Base-by-base conservation (phyloP, 92 coral and sea anemone species). In the Umimayanthus chanpuru region DNA sequence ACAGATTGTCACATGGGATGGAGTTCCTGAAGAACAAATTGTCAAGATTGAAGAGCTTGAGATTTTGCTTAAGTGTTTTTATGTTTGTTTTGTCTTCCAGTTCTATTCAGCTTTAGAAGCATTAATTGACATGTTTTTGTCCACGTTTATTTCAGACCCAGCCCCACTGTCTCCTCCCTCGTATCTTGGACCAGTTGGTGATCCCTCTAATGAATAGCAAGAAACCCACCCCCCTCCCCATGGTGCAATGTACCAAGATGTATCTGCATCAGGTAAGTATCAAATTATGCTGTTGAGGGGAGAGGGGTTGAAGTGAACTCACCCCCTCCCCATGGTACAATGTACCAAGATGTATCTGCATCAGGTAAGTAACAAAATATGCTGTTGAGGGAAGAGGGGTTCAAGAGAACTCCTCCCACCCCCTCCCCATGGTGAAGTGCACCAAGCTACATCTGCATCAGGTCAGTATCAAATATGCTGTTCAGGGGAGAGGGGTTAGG, bases 161-260 rank as follows among this genome's bases (percentile, higher is more conserved):
- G 83, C 99, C 94, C 18, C 92, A 91, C 50, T 97, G 99, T 83
- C 90, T 95, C 66, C 90, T 97, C 25, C 99, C 98, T 76, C 94
- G 94, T 73, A 85, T 97, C 72, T 86, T 97, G 77, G 99, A 97
- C 89, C 97, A 94, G 65, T 93, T 95, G 44, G 93, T 94, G 53
- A 88, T 97, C 36, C 99, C 99, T 50, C 79, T 95, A 83, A 86
- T 92, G 47, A 94, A 90, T 89, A 91, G 82, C 89, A 97, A 96
- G 87, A 94, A 93, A 81, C 90, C 93, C 38, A 86, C 90, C 40
- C 93, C 95, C 4, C 94, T 94, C 20, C 90, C 88, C 55, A 91
- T 95, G 41, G 91, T 84, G 66, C 98, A 95, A 81, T 94, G 93
- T 77, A 92, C 92, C 85, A 95, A 94, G 85, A 73, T 91, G 25